Evolutionary conservation across 1,140 invertebrate species (phyloP).

Genomic region (Drosophila prosaltans): DNA sequence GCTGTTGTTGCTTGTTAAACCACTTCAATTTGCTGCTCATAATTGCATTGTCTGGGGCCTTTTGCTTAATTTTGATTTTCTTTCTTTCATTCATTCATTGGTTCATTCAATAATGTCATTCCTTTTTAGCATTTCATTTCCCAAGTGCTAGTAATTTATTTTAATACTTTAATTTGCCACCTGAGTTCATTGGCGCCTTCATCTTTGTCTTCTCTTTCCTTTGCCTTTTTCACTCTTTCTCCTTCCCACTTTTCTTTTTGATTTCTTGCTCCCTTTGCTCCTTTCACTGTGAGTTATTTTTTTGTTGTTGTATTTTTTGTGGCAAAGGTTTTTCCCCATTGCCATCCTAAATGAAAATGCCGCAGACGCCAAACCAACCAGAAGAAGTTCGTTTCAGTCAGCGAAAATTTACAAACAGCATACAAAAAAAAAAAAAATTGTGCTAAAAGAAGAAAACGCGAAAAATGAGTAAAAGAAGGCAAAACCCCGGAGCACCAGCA

Average conservation of each 20-base stretch:
- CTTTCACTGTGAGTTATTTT: not conserved
- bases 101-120: constrained; percentile 2
- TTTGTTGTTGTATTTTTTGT: constrained; percentile 20
- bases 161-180: constrained; percentile 79
- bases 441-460: not conserved
- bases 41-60: constrained; percentile 69
- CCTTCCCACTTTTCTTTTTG: not conserved
- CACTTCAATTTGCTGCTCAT: constrained; percentile 65
- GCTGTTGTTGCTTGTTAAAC: not conserved
- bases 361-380: constrained; percentile 58
- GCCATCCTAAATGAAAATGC: constrained; percentile 58
- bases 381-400: constrained; percentile 58
- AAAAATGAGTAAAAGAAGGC: constrained; percentile 1
- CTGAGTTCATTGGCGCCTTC: constrained; percentile 65
- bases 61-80: not conserved
- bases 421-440: constrained; percentile 9
- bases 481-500: not conserved
- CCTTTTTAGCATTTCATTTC: constrained; percentile 17
- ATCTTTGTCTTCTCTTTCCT: not conserved
- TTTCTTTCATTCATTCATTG: not conserved
- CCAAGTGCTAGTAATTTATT: constrained; percentile 58
- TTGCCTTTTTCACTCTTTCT: too few species aligned
- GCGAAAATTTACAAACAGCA: constrained; percentile 31
- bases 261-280: constrained; percentile 3
- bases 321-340: constrained; percentile 37